Evolutionary conservation across 2,113 vertebrate genomes (phyloP).

Genomic region (Ardeotis arabs): DNA sequence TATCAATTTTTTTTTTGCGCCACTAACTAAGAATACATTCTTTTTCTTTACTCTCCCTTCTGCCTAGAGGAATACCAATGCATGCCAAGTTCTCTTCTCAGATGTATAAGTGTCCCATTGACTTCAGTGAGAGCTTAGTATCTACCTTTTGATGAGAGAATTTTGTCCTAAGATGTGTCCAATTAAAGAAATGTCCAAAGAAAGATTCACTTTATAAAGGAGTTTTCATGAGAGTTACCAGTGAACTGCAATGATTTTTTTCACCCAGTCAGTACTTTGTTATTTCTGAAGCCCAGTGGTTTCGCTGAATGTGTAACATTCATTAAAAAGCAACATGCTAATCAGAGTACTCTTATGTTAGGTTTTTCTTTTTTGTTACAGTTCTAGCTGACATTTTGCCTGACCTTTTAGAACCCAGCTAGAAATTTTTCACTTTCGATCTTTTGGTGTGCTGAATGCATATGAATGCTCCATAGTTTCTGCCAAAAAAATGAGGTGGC

Average conservation of each 20-base stretch:
- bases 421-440: background rate
- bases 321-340: background rate
- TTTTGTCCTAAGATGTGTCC: background rate
- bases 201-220: background rate
- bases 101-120: background rate
- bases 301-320: background rate
- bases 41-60: background rate
- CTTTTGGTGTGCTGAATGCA: background rate
- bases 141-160: background rate
- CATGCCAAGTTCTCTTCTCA: background rate
- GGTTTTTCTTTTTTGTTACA: background rate
- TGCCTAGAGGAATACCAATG: background rate
- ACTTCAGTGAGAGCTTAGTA: background rate
- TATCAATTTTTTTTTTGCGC: background rate
- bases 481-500: background rate
- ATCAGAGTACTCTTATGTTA: background rate
- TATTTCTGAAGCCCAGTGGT: background rate
- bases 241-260: background rate
- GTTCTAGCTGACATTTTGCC: background rate
- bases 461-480: background rate
- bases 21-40: background rate
- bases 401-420: background rate
- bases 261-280: background rate
- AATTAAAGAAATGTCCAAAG: background rate
- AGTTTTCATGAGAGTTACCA: background rate